Evolutionary conservation across 2,888 invertebrate genomes (phyloP).

Genomic region (Ectropis crepuscularia): DNA sequence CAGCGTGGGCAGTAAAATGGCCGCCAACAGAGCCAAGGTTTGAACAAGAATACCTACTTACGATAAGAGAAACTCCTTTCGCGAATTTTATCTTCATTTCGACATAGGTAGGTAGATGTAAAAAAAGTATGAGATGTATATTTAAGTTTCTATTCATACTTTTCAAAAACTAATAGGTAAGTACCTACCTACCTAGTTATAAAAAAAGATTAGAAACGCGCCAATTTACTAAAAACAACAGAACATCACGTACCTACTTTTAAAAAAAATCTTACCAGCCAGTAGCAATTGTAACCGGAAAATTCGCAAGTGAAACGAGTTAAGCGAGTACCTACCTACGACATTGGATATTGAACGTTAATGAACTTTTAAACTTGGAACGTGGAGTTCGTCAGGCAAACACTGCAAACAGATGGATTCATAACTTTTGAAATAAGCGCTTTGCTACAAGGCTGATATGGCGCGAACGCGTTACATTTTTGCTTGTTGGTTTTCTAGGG

Average conservation of each 20-base stretch:
- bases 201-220: not conserved
- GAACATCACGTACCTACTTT: not conserved
- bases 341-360: conserved; percentile 58
- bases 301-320: conserved; percentile 42
- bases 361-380: conserved; percentile 60
- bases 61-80: conserved; percentile 45
- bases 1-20: conserved; percentile 20
- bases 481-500: conserved; percentile 18
- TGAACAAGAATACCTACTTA: conserved; percentile 39
- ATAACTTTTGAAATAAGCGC: conserved; percentile 45
- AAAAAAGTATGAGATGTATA: not conserved
- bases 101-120: not conserved
- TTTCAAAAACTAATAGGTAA: not conserved
- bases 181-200: too few relatives aligned
- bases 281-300: conserved; percentile 49
- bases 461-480: conserved; percentile 26
- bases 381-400: conserved; percentile 42
- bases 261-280: conserved; percentile 15
- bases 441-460: conserved; percentile 25
- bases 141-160: conserved; percentile 32
- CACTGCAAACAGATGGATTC: conserved; percentile 49
- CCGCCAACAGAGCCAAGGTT: conserved; percentile 47
- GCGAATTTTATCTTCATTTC: conserved; percentile 48
- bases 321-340: conserved; percentile 32
- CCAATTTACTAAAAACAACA: too few relatives aligned